phyloP scores from a whole-genome alignment of 2,797 vertebrate genomes.

The Rousettus madagascariensis region DNA sequence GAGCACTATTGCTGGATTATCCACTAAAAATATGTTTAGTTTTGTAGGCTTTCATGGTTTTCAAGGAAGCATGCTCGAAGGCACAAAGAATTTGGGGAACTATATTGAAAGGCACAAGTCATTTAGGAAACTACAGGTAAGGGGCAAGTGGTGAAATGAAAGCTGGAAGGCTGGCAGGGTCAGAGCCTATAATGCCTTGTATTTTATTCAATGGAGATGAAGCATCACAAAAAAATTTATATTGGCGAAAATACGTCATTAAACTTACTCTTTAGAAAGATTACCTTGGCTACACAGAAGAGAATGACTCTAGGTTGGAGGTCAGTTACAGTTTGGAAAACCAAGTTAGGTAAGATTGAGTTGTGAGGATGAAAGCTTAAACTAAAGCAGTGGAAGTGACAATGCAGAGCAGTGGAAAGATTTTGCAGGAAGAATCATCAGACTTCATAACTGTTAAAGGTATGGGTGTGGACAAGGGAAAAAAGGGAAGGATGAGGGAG shows the following conservation, averaged over 20 bases:
- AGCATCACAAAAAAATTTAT: not conserved
- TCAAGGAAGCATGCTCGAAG: not conserved
- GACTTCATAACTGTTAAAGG: not conserved
- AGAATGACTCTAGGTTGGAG: constrained; percentile 1
- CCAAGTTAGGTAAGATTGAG: not conserved
- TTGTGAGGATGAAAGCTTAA: not conserved
- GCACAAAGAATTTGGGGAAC: not conserved
- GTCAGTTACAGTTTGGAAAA: constrained; percentile 5
- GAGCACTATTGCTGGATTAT: not conserved
- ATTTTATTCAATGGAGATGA: not conserved
- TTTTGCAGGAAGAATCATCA: not conserved
- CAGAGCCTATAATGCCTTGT: not conserved
- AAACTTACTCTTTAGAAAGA: not conserved
- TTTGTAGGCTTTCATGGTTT: not conserved
- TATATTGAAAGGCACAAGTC: not conserved
- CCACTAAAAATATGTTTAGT: not conserved
- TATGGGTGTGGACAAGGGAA: not conserved
- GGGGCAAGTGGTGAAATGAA: not conserved
- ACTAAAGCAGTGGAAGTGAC: not conserved
- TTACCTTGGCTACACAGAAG: not conserved
- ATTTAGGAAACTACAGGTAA: not conserved
- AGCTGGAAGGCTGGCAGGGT: not conserved
- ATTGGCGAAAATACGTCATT: not conserved
- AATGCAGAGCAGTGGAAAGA: not conserved
- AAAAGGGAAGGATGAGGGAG: too few relatives aligned